phyloP scores from a whole-genome alignment of 2,113 vertebrate genomes.

The Maylandia zebra region DNA sequence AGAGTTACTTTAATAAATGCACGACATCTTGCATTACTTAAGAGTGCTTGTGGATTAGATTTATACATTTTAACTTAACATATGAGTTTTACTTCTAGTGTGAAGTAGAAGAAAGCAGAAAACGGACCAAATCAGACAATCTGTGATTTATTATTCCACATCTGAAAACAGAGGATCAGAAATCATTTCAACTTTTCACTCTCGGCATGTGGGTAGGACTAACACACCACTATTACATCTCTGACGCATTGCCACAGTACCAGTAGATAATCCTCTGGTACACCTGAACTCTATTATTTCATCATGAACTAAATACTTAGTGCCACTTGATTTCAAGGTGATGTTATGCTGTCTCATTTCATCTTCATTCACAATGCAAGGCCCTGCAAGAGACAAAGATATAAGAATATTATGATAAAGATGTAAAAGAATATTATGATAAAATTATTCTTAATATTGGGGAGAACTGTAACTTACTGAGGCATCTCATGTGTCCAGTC shows the following conservation, averaged over 20 bases:
- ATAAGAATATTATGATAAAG: background rate
- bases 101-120: background rate
- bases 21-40: background rate
- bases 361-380: background rate
- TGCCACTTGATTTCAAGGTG: background rate
- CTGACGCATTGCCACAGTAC: background rate
- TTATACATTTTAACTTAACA: background rate
- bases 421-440: background rate
- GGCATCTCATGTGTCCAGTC: conserved; percentile 7
- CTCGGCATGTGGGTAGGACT: conserved; percentile 5
- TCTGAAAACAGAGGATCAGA: background rate
- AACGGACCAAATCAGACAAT: background rate
- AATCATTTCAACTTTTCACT: background rate
- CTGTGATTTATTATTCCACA: background rate
- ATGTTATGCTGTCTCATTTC: background rate
- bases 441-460: background rate
- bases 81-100: background rate
- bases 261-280: background rate
- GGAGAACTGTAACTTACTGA: conserved; percentile 15
- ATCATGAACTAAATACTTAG: background rate
- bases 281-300: background rate
- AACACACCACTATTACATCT: conserved; percentile 17
- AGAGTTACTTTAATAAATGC: background rate
- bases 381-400: conserved; percentile 4
- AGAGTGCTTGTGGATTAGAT: background rate